Conservation (phyloP, 2,113 vertebrate species). For the Smithornis capensis region DNA sequence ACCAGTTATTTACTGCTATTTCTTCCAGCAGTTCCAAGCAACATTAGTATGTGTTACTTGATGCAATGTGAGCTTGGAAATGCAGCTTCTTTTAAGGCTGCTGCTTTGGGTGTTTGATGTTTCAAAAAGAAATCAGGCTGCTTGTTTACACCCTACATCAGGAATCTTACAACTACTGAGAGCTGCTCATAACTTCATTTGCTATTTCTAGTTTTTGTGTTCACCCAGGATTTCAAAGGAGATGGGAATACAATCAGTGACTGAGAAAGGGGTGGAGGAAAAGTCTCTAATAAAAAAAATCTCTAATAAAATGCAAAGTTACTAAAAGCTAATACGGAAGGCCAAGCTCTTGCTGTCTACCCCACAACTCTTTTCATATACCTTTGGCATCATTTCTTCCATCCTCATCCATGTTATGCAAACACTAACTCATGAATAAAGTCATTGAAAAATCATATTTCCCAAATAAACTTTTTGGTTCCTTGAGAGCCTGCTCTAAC, state of each 20-base stretch:
- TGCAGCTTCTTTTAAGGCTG: neutral
- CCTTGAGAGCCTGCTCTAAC: neutral
- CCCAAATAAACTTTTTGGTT: neutral
- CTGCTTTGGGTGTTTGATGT: neutral
- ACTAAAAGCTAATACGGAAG: neutral
- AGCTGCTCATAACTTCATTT: neutral
- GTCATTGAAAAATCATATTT: rapidly evolving
- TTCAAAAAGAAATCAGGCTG: neutral
- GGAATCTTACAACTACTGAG: neutral
- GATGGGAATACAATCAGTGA: neutral
- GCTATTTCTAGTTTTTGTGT: neutral
- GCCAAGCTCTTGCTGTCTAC: neutral
- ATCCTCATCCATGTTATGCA: neutral
- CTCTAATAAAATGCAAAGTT: neutral
- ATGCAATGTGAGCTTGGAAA: neutral
- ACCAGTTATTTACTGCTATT: neutral
- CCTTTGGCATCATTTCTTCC: neutral
- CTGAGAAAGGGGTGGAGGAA: rapidly evolving
- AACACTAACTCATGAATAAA: neutral
- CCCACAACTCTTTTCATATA: neutral
- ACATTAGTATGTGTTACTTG: neutral
- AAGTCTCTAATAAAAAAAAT: neutral
- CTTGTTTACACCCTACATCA: neutral
- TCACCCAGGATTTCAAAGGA: neutral
- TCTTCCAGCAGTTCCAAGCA: neutral